phyloP scores from a whole-genome alignment of 2,797 vertebrate genomes.

The Rallus crepitans region DNA sequence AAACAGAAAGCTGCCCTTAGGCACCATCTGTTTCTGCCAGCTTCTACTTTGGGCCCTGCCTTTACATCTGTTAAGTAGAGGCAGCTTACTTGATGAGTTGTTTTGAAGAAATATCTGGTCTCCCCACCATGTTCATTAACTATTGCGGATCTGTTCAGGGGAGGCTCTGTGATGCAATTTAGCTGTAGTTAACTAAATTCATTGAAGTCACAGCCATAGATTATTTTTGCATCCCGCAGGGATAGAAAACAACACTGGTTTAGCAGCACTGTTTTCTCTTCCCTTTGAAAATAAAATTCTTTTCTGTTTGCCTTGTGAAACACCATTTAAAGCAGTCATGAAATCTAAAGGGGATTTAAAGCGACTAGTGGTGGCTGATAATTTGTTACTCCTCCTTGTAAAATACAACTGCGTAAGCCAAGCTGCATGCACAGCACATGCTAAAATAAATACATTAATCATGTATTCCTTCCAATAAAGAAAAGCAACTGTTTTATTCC shows the following conservation, averaged over 20 bases:
- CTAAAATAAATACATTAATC: slow-evolving; percentile 74
- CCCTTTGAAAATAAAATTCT: slow-evolving; percentile 57
- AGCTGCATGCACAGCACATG: slow-evolving; percentile 30
- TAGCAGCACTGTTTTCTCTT: slow-evolving; percentile 65
- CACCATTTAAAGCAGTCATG: slow-evolving; percentile 73
- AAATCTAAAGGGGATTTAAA: slow-evolving; percentile 71
- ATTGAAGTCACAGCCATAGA: slow-evolving; percentile 66
- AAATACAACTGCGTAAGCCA: slow-evolving; percentile 29
- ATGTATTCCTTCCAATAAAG: slow-evolving; percentile 62
- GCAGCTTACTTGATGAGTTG: slow-evolving; percentile 81
- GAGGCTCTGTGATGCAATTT: slow-evolving; percentile 39
- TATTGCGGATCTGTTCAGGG: slow-evolving; percentile 56
- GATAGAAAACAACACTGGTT: slow-evolving; percentile 28
- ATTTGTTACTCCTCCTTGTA: slow-evolving; percentile 74
- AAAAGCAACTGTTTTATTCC: slow-evolving; percentile 70
- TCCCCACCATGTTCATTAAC: slow-evolving; percentile 67
- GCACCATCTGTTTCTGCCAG: slow-evolving; percentile 89
- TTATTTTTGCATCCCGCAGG: slow-evolving; percentile 69
- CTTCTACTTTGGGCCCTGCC: slow-evolving; percentile 76
- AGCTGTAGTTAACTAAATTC: slow-evolving; percentile 68
- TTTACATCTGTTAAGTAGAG: slow-evolving; percentile 83
- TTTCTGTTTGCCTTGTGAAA: slow-evolving; percentile 36
- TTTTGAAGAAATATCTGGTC: slow-evolving; percentile 78
- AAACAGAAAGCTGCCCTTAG: slow-evolving; percentile 81
- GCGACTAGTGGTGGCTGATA: slow-evolving; percentile 69